Evolutionary conservation across 2,888 invertebrate genomes (phyloP), one percentile per base, ranked within the genome.

Genomic region (Mallateleia sp.): DNA sequence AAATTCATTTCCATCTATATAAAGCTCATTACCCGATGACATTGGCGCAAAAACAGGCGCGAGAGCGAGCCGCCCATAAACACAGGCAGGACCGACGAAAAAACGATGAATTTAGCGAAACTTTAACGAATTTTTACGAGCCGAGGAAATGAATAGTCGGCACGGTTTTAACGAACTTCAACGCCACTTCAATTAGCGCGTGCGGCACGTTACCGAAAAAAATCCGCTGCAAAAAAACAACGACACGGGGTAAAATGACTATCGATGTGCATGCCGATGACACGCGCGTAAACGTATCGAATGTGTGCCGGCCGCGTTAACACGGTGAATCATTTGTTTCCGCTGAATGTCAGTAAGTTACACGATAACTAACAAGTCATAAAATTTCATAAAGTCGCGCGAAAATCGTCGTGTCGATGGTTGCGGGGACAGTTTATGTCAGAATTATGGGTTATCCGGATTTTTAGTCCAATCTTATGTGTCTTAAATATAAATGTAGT

Each of bases 131-230:
- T 38, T 60, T 60, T 60, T 60, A 69, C 34, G 42, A 50, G 69
- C n/a, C 47, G 20, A 50, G 69, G 18, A 69, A 60, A 69, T 58
- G 60, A 52, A 20, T 60, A 20, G 38, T 50, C 32, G 38, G 42
- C 69, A 47, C 28, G 20, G 60, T 69, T 79, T 69, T 34, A 69
- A 62, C 78, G 32, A 79, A 79, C 69, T 79, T 60, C 34, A 42
- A 25, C 69, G 20, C 25, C 62, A 42, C 69, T 69, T 79, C 69
- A 71, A 80, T 80, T 80, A 80, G 79, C 54, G 69, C 28, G 71
- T 8, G 32, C 45, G 32, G 24, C 45, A 22, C n/a, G 67, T 67
- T 67, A n/a, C 24, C 54, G 71, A 25, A 42, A 69, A 79, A 67
- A 58, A 78, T 56, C 22, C 18, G 25, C 9, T 25, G 34, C 32